phyloP scores from a whole-genome alignment of 2,888 invertebrate species.

The Acleris cristana region DNA sequence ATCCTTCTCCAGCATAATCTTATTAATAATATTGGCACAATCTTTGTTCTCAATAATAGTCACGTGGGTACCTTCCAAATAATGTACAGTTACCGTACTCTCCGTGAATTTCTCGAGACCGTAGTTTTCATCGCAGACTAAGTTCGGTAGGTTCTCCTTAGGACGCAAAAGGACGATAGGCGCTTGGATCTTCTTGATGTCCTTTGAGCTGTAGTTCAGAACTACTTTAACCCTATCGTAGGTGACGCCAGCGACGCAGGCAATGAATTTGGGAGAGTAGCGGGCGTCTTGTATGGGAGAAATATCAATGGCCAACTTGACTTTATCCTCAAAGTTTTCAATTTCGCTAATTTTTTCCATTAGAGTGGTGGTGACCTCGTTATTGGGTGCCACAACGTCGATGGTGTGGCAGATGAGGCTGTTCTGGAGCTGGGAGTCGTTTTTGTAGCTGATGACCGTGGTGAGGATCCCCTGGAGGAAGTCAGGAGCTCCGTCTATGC shows the following conservation, averaged over 20 bases:
- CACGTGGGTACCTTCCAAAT: constrained; percentile 89
- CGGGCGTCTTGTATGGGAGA: constrained; percentile 65
- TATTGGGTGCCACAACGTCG: constrained; percentile 74
- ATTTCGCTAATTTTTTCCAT: constrained; percentile 76
- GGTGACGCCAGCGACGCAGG: constrained; percentile 49
- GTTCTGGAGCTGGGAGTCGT: constrained; percentile 81
- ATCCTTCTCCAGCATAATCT: constrained; percentile 55
- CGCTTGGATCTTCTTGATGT: constrained; percentile 79
- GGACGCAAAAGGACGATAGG: constrained; percentile 86
- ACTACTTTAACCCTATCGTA: constrained; percentile 84
- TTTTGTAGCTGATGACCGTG: constrained; percentile 71
- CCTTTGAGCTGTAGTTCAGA: constrained; percentile 70
- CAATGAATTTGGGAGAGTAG: constrained; percentile 63
- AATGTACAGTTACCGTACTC: constrained; percentile 83
- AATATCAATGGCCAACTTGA: constrained; percentile 72
- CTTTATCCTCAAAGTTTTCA: constrained; percentile 82
- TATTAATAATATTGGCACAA: constrained; percentile 86
- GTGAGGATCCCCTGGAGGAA: constrained; percentile 84
- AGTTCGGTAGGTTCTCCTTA: constrained; percentile 78
- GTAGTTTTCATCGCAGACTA: constrained; percentile 86
- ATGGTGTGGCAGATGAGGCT: constrained; percentile 83
- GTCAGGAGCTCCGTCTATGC: constrained; percentile 93
- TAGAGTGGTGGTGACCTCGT: constrained; percentile 63
- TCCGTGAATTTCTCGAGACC: constrained; percentile 85
- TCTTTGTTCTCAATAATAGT: constrained; percentile 87